phyloP scores from a whole-genome alignment of 1,140 invertebrate genomes.

The Drosophila watanabei region DNA sequence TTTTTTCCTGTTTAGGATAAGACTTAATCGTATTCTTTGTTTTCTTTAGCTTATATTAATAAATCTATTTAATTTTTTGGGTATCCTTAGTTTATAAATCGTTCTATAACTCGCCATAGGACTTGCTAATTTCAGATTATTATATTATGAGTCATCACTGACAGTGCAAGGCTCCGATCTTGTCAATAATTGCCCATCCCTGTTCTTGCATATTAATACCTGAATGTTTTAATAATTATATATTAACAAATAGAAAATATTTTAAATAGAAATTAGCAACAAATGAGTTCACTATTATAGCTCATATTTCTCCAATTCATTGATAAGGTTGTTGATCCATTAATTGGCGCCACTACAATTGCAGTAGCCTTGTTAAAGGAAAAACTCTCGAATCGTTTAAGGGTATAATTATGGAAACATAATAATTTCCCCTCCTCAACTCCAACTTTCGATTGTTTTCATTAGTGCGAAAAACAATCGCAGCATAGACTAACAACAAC shows the following conservation, averaged over 20 bases:
- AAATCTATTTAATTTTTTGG: too few relatives aligned
- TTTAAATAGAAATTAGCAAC: not conserved
- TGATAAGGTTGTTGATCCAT: slow-evolving; percentile 29
- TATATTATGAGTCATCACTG: not conserved
- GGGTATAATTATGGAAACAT: slow-evolving; percentile 51
- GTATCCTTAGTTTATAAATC: too few relatives aligned
- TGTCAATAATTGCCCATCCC: not conserved
- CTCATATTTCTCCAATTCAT: not conserved
- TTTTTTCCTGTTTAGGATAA: too few relatives aligned
- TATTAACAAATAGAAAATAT: too few relatives aligned
- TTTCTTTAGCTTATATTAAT: too few relatives aligned
- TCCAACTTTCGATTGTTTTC: slow-evolving; percentile 46
- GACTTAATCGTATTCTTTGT: too few relatives aligned
- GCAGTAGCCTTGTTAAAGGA: slow-evolving; percentile 15
- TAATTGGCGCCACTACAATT: slow-evolving; percentile 12
- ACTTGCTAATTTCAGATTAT: too few relatives aligned
- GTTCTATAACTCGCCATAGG: too few relatives aligned
- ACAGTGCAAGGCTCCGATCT: not conserved
- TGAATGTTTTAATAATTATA: not conserved
- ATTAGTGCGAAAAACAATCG: slow-evolving; percentile 50
- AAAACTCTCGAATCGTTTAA: slow-evolving; percentile 36
- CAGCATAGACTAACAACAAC: slow-evolving; percentile 51
- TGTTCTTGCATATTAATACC: not conserved
- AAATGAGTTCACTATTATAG: not conserved
- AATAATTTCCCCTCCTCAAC: slow-evolving; percentile 28